phyloP scores from a whole-genome alignment of 2,113 vertebrate species.

The cattle (Bos taurus) region ARS-UCD2.0 NC_037331.1:114624501-114625000 shows the following conservation, averaged over 20 bases:
- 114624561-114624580: background rate
- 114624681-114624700: background rate
- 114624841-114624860: background rate
- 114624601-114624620: background rate
- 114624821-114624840: background rate
- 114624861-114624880: background rate
- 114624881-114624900: background rate
- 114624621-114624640: background rate
- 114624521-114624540: rapidly evolving
- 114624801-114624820: background rate
- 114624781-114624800: too few species aligned
- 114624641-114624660: background rate
- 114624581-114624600: background rate
- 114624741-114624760: background rate
- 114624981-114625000: background rate
- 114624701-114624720: background rate
- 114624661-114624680: background rate
- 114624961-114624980: background rate
- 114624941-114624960: background rate
- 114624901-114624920: background rate
- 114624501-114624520: background rate
- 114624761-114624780: rapidly evolving
- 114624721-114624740: background rate
- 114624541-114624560: background rate
- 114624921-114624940: background rate